These are phyloP conservation scores for Papilio helenus DNA, from an alignment of 1,140 invertebrate genomes.

Conservation along the genomic window DNA sequence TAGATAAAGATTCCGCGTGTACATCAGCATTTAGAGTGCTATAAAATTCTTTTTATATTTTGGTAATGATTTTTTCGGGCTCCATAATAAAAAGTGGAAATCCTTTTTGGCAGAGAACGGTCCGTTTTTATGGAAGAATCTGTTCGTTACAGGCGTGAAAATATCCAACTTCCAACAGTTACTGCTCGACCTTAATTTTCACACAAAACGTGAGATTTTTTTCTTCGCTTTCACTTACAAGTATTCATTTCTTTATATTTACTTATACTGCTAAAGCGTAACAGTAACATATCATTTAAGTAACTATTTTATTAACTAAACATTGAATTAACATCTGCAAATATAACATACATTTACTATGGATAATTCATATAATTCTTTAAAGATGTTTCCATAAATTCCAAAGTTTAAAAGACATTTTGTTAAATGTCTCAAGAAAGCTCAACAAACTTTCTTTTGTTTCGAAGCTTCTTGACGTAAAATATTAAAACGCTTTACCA, in stretches of 20 bases:
- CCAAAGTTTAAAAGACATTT: background rate
- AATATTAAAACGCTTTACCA: background rate
- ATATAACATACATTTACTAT: background rate
- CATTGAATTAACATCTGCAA: background rate
- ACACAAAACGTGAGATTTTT: constrained; percentile 28
- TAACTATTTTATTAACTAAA: background rate
- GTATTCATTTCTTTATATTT: background rate
- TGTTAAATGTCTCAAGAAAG: constrained; percentile 2
- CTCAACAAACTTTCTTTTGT: constrained; percentile 11
- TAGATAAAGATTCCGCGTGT: background rate
- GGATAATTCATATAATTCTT: background rate
- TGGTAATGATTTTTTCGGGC: constrained; percentile 12
- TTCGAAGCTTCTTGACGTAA: background rate
- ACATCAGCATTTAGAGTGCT: constrained; percentile 9
- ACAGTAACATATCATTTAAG: background rate
- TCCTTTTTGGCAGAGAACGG: constrained; percentile 28
- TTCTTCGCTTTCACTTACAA: constrained; percentile 13
- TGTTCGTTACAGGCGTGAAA: constrained; percentile 29
- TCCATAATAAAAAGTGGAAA: constrained; percentile 26
- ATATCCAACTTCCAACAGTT: constrained; percentile 20
- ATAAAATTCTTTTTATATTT: constrained; percentile 23
- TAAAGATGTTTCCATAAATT: background rate
- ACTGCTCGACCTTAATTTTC: constrained; percentile 28
- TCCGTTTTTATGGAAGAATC: constrained; percentile 30
- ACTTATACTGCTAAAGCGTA: background rate